Evolutionary conservation across 2,113 vertebrate genomes (phyloP), one percentile per base, ranked within the genome.

Genomic region (Brachyhypopomus gauderio): DNA sequence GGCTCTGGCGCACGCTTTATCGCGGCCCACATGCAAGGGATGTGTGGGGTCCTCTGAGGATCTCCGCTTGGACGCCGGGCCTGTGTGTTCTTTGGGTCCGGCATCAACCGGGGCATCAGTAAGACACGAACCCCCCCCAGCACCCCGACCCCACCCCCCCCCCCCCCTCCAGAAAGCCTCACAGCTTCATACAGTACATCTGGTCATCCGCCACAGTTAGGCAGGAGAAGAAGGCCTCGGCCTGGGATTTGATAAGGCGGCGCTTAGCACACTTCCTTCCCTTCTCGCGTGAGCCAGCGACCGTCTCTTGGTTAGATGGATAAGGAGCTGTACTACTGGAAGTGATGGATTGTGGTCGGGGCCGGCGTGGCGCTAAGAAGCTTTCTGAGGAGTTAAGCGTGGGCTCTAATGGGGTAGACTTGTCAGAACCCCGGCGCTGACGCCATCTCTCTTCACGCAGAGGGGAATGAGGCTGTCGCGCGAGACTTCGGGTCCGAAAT

Each of bases 1-100:
- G 83, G 90, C 84, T 14, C 91, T 93, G 91, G 91, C 88, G 82
- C 88, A 7, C 87, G 87, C 80, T 92, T 93, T 93, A 93, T 94
- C 93, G 87, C 77, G 23, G 85, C 70, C 62, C 84, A 87, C 92
- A 92, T 81, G 88, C 85, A 85, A 84, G 84, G 89, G 87, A 75
- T 80, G 80, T 83, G 55, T 73, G 74, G 77, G 84, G 85, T 87
- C 86, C 87, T 87, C 36, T 69, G 73, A 83, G 79, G 72, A 79
- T 79, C 73, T 25, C 72, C 67, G 75, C 63, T 72, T 78, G 85
- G 75, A 85, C 86, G 77, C 80, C 80, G 55, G 88, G 83, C 86
- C 88, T 85, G 56, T 85, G 83, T 73, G 72, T 86, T 86, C 81
- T 76, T 73, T 84, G 67, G 55, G 82, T 85, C 87, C 86, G 69